A percentile compares a stretch with the other conserved stretches of the same genome.
These are phyloP conservation scores for Dryadula phaetusa DNA, from an alignment of 2,888 invertebrate genomes.

Conservation along the genomic window DNA sequence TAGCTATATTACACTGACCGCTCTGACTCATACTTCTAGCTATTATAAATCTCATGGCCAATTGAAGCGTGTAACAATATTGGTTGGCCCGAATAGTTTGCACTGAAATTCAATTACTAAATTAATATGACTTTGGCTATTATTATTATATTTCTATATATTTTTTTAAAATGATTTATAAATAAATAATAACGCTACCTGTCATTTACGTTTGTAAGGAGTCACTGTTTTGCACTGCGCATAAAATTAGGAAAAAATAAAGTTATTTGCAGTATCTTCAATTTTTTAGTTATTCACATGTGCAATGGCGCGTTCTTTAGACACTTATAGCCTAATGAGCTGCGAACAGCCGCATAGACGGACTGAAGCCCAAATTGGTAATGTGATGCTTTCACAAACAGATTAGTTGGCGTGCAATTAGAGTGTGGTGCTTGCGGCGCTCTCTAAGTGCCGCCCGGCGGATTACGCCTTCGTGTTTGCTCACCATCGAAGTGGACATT, in stretches of 20 bases:
- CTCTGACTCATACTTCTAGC: constrained; percentile 69
- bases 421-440: constrained; percentile 75
- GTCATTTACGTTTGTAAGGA: neutral
- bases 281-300: neutral
- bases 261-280: neutral
- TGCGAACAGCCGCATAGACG: constrained; percentile 29
- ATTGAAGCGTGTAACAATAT: constrained; percentile 62
- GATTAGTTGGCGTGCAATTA: constrained; percentile 80
- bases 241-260: neutral
- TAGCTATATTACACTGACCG: constrained; percentile 22
- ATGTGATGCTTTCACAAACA: constrained; percentile 75
- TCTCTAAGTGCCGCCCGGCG: constrained; percentile 77
- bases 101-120: constrained; percentile 43
- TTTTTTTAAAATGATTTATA: neutral
- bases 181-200: no score
- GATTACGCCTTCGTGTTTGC: constrained; percentile 79
- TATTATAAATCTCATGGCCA: constrained; percentile 67
- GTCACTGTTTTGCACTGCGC: neutral
- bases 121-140: constrained; percentile 1
- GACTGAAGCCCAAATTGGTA: constrained; percentile 48
- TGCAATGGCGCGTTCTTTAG: constrained; percentile 9
- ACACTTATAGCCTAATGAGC: constrained; percentile 31
- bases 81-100: constrained; percentile 59
- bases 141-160: neutral
- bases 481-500: constrained; percentile 74